phyloP scores from a whole-genome alignment of 37 sponge, comb jelly and placozoan species.

The Axinella damicornis region DNA sequence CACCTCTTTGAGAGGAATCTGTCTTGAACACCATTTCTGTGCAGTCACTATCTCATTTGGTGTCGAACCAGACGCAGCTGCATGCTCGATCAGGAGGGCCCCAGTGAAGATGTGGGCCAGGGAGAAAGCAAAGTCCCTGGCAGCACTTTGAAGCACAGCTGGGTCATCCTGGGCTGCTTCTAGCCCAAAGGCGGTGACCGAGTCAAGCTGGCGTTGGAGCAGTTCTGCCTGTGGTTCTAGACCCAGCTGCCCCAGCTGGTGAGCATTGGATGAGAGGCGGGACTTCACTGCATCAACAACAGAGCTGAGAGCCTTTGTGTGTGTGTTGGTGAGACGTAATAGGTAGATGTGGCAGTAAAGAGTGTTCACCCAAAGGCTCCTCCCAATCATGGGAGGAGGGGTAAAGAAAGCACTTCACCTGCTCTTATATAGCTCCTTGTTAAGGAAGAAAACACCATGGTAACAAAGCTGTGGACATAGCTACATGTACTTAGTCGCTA shows the following conservation, averaged over 20 bases:
- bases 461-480: too few relatives aligned
- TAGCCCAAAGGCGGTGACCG: constrained; percentile 6
- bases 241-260: background rate
- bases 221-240: background rate
- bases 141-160: constrained; percentile 45
- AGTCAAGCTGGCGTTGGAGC: constrained; percentile 5
- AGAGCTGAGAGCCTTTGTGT: background rate
- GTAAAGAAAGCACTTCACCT: too few relatives aligned
- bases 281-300: constrained; percentile 8
- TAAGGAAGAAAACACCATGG: too few relatives aligned
- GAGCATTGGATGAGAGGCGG: background rate
- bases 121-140: constrained; percentile 79
- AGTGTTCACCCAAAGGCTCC: too few relatives aligned
- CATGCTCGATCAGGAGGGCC: constrained; percentile 61
- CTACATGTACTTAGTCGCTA: too few relatives aligned
- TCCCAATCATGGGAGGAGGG: too few relatives aligned
- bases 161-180: background rate
- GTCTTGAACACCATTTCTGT: constrained; percentile 30
- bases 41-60: constrained; percentile 27
- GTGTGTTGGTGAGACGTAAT: too few relatives aligned
- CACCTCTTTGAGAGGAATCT: constrained; percentile 15
- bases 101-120: constrained; percentile 76
- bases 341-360: too few relatives aligned
- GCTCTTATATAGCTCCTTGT: too few relatives aligned
- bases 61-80: background rate